A percentile compares a stretch with the other conserved stretches of the same genome.
phyloP scores from a whole-genome alignment of 1,140 invertebrate species.

The Calycopis cecrops region DNA sequence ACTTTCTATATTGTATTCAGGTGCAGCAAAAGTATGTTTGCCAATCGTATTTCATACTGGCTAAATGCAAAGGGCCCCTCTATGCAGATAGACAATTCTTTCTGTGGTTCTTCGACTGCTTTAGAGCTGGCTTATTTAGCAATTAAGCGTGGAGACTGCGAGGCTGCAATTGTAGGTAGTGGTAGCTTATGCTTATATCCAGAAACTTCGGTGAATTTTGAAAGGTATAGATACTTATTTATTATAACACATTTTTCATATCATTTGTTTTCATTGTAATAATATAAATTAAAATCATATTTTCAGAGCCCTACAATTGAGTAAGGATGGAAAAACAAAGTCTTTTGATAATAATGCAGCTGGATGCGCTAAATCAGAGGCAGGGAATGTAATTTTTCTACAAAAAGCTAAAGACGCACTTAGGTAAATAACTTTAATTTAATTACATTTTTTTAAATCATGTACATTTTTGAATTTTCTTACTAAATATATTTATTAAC shows the following conservation, averaged over 20 bases:
- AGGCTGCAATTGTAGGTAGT: constrained; percentile 61
- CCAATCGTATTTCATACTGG: constrained; percentile 70
- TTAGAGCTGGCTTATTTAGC: constrained; percentile 88
- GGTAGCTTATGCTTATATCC: constrained; percentile 93
- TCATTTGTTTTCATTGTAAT: too few species aligned
- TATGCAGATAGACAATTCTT: constrained; percentile 90
- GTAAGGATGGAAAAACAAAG: constrained; percentile 83
- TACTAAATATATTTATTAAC: too few species aligned
- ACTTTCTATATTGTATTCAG: too few species aligned
- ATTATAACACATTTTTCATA: too few species aligned
- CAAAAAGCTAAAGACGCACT: constrained; percentile 86
- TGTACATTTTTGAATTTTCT: too few species aligned
- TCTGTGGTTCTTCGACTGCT: constrained; percentile 91
- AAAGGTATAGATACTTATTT: constrained; percentile 51
- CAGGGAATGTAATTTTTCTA: constrained; percentile 83
- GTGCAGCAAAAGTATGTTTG: constrained; percentile 89
- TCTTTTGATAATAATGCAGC: constrained; percentile 86
- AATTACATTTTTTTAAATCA: too few species aligned
- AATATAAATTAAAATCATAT: too few species aligned
- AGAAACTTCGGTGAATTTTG: constrained; percentile 86
- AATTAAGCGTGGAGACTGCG: constrained; percentile 86
- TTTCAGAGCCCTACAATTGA: constrained; percentile 77
- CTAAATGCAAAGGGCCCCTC: constrained; percentile 85
- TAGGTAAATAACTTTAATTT: constrained; percentile 30
- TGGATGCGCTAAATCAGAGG: constrained; percentile 82